Conservation (phyloP, 2,113 vertebrate genomes). For the Calypte anna region DNA sequence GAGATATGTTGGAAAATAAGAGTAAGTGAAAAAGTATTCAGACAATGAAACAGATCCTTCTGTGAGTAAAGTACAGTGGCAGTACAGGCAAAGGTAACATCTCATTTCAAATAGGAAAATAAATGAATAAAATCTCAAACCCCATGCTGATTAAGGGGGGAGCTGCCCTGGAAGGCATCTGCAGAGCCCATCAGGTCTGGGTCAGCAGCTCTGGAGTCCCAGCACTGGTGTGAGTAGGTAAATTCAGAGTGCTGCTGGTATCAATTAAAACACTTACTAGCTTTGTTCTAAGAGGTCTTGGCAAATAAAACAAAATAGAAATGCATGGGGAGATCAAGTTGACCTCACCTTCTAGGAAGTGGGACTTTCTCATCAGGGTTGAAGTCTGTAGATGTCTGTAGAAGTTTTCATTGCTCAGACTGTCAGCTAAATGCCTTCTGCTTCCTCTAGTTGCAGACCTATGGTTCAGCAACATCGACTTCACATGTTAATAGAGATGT, state of each 20-base stretch:
- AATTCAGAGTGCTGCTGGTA: neutral
- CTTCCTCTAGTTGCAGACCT: neutral
- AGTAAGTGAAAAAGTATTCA: neutral
- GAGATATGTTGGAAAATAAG: neutral
- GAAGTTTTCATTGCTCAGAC: neutral
- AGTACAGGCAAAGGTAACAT: neutral
- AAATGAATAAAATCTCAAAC: neutral
- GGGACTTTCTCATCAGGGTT: neutral
- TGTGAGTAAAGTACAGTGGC: neutral
- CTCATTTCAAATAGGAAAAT: neutral
- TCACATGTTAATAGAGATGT: rapidly evolving
- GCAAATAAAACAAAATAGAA: neutral
- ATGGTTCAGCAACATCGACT: neutral
- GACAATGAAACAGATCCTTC: neutral
- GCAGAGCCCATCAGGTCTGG: neutral
- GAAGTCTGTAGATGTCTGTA: neutral
- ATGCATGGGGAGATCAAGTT: neutral
- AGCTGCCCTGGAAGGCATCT: neutral
- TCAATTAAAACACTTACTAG: neutral
- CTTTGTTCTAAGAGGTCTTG: neutral
- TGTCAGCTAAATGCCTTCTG: neutral
- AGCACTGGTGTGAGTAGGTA: neutral
- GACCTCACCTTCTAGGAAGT: neutral
- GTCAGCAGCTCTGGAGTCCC: neutral
- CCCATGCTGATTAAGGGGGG: too few relatives aligned